Conservation (phyloP, 2,113 vertebrate genomes). For the Alethe diademata region DNA sequence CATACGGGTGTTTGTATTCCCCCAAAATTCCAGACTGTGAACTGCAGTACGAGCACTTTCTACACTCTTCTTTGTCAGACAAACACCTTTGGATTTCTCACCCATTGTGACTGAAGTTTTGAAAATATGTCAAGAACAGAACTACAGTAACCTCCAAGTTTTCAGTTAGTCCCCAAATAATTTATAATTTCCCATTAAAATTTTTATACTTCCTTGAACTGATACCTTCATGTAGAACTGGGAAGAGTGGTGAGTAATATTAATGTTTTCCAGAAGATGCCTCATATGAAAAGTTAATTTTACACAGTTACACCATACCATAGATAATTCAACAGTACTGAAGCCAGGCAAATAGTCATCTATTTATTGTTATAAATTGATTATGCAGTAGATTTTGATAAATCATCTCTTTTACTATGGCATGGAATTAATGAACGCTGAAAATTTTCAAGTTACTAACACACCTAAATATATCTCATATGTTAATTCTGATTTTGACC, state of each 20-base stretch:
- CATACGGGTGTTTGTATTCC: rapidly evolving
- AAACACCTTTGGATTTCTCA: not conserved
- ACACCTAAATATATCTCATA: not conserved
- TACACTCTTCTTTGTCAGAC: not conserved
- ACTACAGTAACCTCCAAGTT: not conserved
- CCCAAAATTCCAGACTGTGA: not conserved
- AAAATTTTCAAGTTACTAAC: conserved; percentile 22
- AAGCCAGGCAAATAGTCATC: conserved; percentile 1
- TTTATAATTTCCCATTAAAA: not conserved
- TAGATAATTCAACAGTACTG: conserved; percentile 2
- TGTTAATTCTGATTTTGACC: conserved; percentile 9
- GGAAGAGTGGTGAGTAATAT: not conserved
- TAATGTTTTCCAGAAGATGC: not conserved
- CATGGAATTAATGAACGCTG: conserved; percentile 12
- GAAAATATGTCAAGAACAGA: not conserved
- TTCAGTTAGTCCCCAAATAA: not conserved
- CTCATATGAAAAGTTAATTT: not conserved
- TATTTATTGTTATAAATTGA: conserved; percentile 31
- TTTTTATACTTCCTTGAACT: not conserved
- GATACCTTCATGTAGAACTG: not conserved
- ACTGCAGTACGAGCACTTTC: not conserved
- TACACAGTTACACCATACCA: not conserved
- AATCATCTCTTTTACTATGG: not conserved
- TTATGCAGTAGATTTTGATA: conserved; percentile 36
- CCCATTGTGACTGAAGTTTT: not conserved